phyloP scores from a whole-genome alignment of 2,113 vertebrate species.

The Dermatemys mawii region DNA sequence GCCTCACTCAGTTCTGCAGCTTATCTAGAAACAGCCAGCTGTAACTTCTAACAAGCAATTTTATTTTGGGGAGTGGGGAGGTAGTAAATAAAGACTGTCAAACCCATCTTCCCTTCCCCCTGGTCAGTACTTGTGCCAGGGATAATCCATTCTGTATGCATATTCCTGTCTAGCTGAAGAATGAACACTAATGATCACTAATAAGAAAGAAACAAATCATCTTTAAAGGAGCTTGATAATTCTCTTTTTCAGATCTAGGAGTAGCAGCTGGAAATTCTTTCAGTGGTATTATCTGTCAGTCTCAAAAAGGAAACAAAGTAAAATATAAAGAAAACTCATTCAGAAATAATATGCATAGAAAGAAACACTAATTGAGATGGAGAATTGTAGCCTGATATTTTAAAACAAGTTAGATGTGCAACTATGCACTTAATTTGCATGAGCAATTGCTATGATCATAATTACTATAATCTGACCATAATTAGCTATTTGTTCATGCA shows the following conservation, averaged over 20 bases:
- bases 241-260: background rate
- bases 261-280: background rate
- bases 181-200: background rate
- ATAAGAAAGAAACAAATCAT: background rate
- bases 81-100: background rate
- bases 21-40: background rate
- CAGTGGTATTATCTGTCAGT: background rate
- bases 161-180: background rate
- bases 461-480: background rate
- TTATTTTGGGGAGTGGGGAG: background rate
- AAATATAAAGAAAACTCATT: background rate
- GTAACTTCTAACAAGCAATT: background rate
- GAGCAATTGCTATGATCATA: constrained; percentile 20
- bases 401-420: constrained; percentile 25
- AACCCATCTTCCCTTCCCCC: background rate
- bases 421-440: constrained; percentile 3
- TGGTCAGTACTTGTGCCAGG: background rate
- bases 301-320: constrained; percentile 8
- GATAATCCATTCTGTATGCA: background rate
- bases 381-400: constrained; percentile 3
- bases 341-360: background rate
- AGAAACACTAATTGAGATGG: background rate
- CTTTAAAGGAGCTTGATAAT: background rate
- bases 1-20: background rate
- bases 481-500: background rate